Evolutionary conservation across 2,797 vertebrate species (phyloP), one percentile per base, ranked within the genome.

Genomic region (Eulemur albifrons): DNA sequence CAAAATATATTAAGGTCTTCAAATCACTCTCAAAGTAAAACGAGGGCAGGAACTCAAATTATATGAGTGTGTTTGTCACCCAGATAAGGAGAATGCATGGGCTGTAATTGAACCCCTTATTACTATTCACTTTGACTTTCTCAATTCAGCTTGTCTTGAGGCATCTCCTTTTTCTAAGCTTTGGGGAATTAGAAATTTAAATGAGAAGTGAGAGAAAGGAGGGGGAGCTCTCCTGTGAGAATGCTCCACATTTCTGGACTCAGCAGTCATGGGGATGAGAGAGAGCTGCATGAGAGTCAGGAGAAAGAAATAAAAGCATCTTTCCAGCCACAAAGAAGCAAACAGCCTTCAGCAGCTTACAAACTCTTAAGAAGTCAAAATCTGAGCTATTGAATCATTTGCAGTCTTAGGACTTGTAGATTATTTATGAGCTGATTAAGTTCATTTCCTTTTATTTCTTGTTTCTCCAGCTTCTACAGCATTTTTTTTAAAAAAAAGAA

Each of bases 1-100:
- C 65, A 97, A 93, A 96, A 97, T 82, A 94, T 32, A 93, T 95
- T 96, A 73, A 96, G 38, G 32, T 32, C 8, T 97, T 94, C 48
- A 77, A 97, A 97, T 97, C 92, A 57, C 35, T 98, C 97, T 94
- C 40, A 70, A 98, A 97, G 83, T 79, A 75, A 97, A 98, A 96
- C 75, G 48, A 96, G 23, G 43, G 11, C 92, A 91, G 21, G 65
- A 92, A 92, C 88, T 94, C 27, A 95, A 88, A 94, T 84, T 20
- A 38, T 43, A 15, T 79, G 81, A 87, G 72, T 95, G 80, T 94
- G 89, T 69, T 96, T 97, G 88, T 93, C 65, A 90, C 59, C 50
- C 57, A 88, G 57, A 90, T 88, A 84, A 97, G 94, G 61, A 76
- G 30, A 72, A 45, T 83, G 75, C 59, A 25, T 25, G 75, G 69